These are phyloP conservation scores for Drosophila virilis DNA, from an alignment of 1,140 invertebrate genomes.

Conservation along the genomic window DNA sequence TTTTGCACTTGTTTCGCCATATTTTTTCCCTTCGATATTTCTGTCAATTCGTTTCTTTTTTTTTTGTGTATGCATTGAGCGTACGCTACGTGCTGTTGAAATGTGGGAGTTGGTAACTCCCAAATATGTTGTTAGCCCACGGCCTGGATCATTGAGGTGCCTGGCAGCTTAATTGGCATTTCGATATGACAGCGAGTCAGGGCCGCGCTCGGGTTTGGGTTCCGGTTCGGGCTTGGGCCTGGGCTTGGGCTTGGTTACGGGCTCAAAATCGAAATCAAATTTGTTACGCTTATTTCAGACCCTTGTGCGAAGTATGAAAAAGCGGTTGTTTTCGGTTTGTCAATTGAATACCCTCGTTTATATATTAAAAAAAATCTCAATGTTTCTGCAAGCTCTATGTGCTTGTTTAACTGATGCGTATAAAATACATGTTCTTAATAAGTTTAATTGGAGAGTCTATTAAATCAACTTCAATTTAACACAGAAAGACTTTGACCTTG, in stretches of 20 bases:
- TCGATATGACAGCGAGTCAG: conserved; percentile 65
- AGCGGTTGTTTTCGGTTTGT: background rate
- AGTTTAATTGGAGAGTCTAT: no score
- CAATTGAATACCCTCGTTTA: background rate
- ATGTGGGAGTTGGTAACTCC: background rate
- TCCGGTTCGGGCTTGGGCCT: background rate
- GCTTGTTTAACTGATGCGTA: no score
- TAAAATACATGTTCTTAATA: no score
- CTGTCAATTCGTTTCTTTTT: background rate
- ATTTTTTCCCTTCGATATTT: conserved; percentile 25
- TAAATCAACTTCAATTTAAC: no score
- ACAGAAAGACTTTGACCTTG: no score
- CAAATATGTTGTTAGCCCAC: conserved; percentile 19
- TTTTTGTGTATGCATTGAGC: conserved; percentile 51
- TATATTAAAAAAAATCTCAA: no score
- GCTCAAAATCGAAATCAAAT: conserved; percentile 72
- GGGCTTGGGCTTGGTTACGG: conserved; percentile 12
- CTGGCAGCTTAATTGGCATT: conserved; percentile 73
- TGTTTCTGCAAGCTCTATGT: no score
- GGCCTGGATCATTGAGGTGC: conserved; percentile 52
- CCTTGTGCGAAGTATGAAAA: conserved; percentile 1
- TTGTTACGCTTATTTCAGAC: conserved; percentile 21
- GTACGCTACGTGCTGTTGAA: conserved; percentile 50
- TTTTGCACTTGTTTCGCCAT: conserved; percentile 47
- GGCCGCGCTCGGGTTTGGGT: background rate